Base-by-base conservation (phyloP, 2,113 vertebrate species). In the Pelusios castaneus region DNA sequence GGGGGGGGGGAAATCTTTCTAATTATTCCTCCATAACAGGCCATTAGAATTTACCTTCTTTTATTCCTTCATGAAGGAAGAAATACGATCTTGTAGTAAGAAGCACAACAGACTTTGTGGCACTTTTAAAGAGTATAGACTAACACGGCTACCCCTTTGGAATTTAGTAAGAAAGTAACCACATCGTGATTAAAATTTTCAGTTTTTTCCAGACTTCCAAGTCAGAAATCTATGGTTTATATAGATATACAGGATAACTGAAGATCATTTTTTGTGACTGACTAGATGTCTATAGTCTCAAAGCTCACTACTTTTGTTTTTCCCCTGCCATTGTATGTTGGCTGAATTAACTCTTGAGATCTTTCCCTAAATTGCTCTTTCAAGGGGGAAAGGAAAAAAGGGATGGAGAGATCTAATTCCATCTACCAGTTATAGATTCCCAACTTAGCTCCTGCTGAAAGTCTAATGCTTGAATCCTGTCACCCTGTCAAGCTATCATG, bases 401-500 rank as follows among this genome's bases (percentile, higher is more conserved):
- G 54, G 63, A 24, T 1, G 5, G 22, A 77, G 47, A 87, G 14
- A 49, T 91, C 38, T 73, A 21, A 5, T 16, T 82, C 51, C 34
- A 14, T 3, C 10, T 38, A 10, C 51, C 10, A 27, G 34, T 45
- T 73, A 38, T 43, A 17, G 47, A 4, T 88, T 21, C 54, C 41
- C 11, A 73, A 29, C 9, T 21, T 10, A 31, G 80, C 2, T 0
- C 3, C 0, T 25, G 70, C 34, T 67, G 47, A 45, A 70, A 52
- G 52, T 75, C 80, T 56, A 25, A 75, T 47, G 19, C 27, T 82
- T 10, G 52, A 12, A 45, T 79, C 41, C 79, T 67, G 34, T 63
- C 29, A 16, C 19, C 31, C 41, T 0, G 0, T 5, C 81, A 45
- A 76, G 47, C 45, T 25, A 4, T 56, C 52, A 0, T 1, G 54